phyloP scores from a whole-genome alignment of 2,113 vertebrate species.

The Tursiops truncatus region DNA sequence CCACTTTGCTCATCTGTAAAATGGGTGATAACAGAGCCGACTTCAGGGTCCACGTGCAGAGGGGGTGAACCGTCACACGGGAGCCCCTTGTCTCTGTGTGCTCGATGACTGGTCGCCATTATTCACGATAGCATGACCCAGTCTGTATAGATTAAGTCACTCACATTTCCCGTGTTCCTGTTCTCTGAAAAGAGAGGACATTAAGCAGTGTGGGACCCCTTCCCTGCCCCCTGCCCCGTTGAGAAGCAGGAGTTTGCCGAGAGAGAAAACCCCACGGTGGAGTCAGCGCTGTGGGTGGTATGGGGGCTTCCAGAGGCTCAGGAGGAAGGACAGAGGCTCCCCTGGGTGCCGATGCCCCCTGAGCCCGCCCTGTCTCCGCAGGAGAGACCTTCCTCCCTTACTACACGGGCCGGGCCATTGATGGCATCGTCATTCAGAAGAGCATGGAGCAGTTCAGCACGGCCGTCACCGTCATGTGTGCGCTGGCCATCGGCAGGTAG shows the following conservation, averaged over 20 bases:
- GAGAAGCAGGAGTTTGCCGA: neutral
- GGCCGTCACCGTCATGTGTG: constrained; percentile 84
- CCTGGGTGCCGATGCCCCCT: neutral
- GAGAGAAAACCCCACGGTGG: neutral
- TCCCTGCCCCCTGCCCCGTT: fast-evolving
- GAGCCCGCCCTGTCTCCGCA: constrained; percentile 63
- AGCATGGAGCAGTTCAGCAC: constrained; percentile 92
- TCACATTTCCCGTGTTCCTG: neutral
- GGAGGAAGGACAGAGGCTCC: neutral
- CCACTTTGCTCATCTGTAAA: neutral
- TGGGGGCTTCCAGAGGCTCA: neutral
- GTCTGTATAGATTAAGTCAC: fast-evolving
- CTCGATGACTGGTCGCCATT: fast-evolving
- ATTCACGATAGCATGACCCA: fast-evolving
- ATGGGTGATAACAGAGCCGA: fast-evolving
- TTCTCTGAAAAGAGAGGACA: neutral
- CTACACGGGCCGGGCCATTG: constrained; percentile 93
- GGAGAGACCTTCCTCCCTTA: constrained; percentile 95
- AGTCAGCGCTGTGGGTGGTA: fast-evolving
- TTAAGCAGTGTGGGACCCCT: fast-evolving
- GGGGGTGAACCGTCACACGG: fast-evolving
- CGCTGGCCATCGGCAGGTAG: constrained; percentile 92
- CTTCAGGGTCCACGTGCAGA: neutral
- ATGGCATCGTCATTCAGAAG: constrained; percentile 92
- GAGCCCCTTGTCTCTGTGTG: fast-evolving